Conservation (phyloP, 2,888 invertebrate genomes). For the Sinotaia quadrata region DNA sequence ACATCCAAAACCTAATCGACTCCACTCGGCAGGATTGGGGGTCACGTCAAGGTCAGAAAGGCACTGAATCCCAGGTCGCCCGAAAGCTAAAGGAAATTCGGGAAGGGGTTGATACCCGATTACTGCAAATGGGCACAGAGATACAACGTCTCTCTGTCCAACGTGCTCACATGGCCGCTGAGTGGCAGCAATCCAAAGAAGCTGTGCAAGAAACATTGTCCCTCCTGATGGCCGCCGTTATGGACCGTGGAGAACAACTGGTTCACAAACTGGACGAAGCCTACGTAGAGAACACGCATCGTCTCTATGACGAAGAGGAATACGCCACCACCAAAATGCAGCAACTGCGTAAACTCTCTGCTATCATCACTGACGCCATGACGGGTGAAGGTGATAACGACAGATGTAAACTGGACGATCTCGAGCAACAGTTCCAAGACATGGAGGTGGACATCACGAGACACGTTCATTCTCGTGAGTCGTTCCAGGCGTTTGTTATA, state of each 20-base stretch:
- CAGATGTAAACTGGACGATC: background rate
- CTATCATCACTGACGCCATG: background rate
- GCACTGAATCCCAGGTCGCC: too few relatives aligned
- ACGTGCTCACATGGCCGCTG: background rate
- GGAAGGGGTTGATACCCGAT: background rate
- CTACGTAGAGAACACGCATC: background rate
- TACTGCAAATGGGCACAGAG: background rate
- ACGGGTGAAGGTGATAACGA: background rate
- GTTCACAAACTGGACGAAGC: constrained; percentile 9
- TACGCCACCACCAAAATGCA: background rate
- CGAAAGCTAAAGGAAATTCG: background rate
- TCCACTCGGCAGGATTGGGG: background rate
- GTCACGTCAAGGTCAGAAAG: background rate
- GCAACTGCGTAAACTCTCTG: constrained; percentile 3
- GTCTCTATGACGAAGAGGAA: constrained; percentile 1
- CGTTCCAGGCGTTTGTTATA: background rate
- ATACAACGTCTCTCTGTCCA: background rate
- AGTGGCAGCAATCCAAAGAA: constrained; percentile 7
- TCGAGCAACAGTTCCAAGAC: background rate
- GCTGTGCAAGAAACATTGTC: background rate
- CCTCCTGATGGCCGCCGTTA: background rate
- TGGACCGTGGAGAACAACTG: background rate
- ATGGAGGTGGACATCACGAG: background rate
- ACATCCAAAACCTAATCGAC: constrained; percentile 1
- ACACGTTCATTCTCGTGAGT: background rate